phyloP scores from a whole-genome alignment of 2,113 vertebrate genomes.

The Saccopteryx leptura region DNA sequence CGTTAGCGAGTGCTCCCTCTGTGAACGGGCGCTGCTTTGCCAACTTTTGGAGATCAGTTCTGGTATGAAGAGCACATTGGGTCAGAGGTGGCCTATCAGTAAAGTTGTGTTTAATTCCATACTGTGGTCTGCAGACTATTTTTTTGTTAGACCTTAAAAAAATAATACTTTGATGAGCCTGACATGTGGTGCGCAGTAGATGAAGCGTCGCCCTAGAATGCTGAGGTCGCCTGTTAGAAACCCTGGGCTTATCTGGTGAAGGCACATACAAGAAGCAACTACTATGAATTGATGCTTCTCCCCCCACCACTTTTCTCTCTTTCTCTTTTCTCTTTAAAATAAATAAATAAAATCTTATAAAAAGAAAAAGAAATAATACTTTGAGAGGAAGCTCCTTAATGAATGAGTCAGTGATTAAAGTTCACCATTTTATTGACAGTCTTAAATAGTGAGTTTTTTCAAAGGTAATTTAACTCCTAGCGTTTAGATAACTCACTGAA shows the following conservation, averaged over 20 bases:
- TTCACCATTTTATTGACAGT: conserved; percentile 39
- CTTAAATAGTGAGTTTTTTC: conserved; percentile 53
- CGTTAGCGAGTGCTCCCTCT: neutral
- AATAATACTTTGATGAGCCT: neutral
- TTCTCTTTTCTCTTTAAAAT: too few relatives aligned
- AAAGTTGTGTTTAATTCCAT: conserved; percentile 24
- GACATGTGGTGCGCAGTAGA: too few relatives aligned
- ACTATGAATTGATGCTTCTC: too few relatives aligned
- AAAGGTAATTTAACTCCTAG: conserved; percentile 38
- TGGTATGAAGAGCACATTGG: conserved; percentile 32
- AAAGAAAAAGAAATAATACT: neutral
- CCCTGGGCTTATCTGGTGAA: too few relatives aligned
- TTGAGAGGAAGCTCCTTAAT: conserved; percentile 33
- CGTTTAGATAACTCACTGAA: conserved; percentile 63
- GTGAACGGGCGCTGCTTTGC: neutral
- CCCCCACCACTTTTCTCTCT: too few relatives aligned
- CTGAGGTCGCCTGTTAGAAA: too few relatives aligned
- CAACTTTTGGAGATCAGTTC: conserved; percentile 45
- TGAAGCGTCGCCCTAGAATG: too few relatives aligned
- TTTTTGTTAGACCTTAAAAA: conserved; percentile 48
- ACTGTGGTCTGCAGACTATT: neutral
- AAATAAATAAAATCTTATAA: too few relatives aligned
- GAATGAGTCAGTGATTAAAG: conserved; percentile 33
- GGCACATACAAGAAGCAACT: too few relatives aligned
- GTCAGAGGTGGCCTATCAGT: neutral